Evolutionary conservation across 2,113 vertebrate species (phyloP), one percentile per base, ranked within the genome.

Genomic region (Xerus inauris): DNA sequence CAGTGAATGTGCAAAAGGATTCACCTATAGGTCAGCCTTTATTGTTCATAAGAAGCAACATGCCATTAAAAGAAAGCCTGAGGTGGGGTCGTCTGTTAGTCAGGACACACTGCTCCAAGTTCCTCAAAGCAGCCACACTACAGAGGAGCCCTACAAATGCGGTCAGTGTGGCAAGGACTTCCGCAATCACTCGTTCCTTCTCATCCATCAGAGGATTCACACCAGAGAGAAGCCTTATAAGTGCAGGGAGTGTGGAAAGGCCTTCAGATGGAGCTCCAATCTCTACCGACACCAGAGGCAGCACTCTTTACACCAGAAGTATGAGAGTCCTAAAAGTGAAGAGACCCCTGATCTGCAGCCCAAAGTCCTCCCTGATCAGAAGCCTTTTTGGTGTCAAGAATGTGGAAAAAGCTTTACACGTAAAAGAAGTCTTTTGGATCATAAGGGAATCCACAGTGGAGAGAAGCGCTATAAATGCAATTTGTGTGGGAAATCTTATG

Each of bases 401-500:
- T 98, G 97, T 47, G 97, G 97, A n/a, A 98, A 98, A 47, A 86
- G 64, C 80, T 98, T 98, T 3, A 98, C 97, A 4, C 97, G 97
- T 8, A 98, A 98, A 42, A 83, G 97, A 59, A 95, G 79, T 24
- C 97, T 98, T 7, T 35, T 97, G 35, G 97, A 97, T 71, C 97
- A 97, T 9, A 91, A 94, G 38, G 96, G 97, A 2, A 97, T 98
- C 62, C 97, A 97, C 72, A 98, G 94, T 35, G 97, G 97, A 22
- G 97, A 98, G 87, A 98, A 93, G 77, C 97, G 97, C 57, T 98
- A 97, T 35, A 97, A 98, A 5, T 98, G 97, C 62, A 83, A 93
- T 24, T 7, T 95, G 17, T 98, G 97, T 42, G 96, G 96, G 17
- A 98, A 98, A 19, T 98, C 97, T 13, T 98, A 93, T 0, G 97